These are phyloP conservation scores for Phrynosoma platyrhinos DNA, from an alignment of 2,113 vertebrate genomes.

Conservation along the genomic window DNA sequence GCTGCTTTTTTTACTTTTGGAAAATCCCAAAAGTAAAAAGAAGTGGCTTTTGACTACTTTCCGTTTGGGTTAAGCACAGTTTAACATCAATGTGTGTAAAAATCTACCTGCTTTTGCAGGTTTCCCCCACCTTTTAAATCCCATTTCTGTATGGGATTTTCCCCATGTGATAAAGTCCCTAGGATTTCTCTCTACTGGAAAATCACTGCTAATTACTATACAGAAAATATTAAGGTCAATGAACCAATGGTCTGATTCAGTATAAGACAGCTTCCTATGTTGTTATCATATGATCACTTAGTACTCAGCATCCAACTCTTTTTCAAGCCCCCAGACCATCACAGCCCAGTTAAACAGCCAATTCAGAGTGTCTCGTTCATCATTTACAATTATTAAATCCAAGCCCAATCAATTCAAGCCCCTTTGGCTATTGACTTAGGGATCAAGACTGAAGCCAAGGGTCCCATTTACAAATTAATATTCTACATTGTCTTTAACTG, in stretches of 20 bases:
- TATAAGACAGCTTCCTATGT: background rate
- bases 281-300: background rate
- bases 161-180: too few species aligned
- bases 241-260: background rate
- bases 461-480: constrained; percentile 17
- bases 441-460: background rate
- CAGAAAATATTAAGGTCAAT: background rate
- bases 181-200: background rate
- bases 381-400: background rate
- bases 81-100: too few species aligned
- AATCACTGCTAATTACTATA: background rate
- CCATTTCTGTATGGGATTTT: too few species aligned
- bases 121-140: too few species aligned
- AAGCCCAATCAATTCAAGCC: background rate
- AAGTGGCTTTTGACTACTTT: too few species aligned
- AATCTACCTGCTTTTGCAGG: too few species aligned
- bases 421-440: background rate
- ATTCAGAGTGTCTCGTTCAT: background rate
- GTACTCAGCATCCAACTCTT: background rate
- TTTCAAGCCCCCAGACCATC: background rate
- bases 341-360: background rate
- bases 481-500: background rate
- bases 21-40: too few species aligned
- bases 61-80: too few species aligned
- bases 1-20: too few species aligned